Conservation (phyloP, 2,797 vertebrate genomes). For the Myotis findleyi region DNA sequence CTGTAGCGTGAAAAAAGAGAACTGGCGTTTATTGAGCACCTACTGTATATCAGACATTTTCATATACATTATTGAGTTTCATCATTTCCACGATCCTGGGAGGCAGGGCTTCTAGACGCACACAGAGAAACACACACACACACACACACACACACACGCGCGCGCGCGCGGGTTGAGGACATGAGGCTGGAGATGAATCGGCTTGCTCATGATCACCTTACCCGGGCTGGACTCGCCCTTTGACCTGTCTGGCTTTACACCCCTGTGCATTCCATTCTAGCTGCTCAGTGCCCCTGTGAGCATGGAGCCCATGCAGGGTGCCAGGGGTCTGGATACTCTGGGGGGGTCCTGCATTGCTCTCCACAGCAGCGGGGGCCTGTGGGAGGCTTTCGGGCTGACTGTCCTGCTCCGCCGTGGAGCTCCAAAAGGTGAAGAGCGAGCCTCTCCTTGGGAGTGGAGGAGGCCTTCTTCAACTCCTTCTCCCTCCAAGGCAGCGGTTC, state of each 20-base stretch:
- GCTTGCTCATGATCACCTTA: not conserved
- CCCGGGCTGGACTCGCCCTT: not conserved
- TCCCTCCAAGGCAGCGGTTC: no score
- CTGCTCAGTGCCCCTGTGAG: not conserved
- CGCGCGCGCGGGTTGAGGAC: not conserved
- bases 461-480: not conserved
- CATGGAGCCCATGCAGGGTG: not conserved
- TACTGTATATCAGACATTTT: not conserved
- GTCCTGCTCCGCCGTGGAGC: not conserved
- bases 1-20: no score
- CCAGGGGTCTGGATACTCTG: no score
- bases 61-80: not conserved
- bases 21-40: not conserved
- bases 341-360: not conserved
- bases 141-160: no score
- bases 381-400: not conserved
- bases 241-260: not conserved
- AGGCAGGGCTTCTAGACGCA: not conserved
- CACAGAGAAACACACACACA: not conserved
- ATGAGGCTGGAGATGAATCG: not conserved
- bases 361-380: not conserved
- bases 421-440: not conserved
- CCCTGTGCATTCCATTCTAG: not conserved
- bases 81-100: not conserved
- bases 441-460: not conserved